Evolutionary conservation across 1,140 invertebrate species (phyloP).

Genomic region (Drosophila arawakana): DNA sequence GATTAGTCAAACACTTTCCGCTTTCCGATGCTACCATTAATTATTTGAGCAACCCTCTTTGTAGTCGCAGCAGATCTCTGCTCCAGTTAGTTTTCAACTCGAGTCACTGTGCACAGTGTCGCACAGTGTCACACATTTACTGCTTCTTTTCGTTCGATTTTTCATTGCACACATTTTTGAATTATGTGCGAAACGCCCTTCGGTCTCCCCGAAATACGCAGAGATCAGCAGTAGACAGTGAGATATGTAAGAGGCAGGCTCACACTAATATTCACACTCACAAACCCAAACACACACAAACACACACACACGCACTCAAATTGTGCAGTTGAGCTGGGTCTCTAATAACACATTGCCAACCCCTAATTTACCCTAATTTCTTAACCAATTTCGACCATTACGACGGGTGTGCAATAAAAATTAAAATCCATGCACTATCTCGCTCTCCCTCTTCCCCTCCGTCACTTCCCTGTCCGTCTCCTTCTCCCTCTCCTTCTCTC

Average conservation of each 20-base stretch:
- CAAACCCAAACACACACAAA: background rate
- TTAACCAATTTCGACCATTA: conserved; percentile 84
- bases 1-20: conserved; percentile 82
- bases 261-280: conserved; percentile 16
- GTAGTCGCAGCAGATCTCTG: conserved; percentile 5
- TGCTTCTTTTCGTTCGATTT: conserved; percentile 21
- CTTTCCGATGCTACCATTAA: conserved; percentile 65
- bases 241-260: conserved; percentile 34
- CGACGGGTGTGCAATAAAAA: conserved; percentile 82
- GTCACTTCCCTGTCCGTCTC: background rate
- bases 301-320: conserved; percentile 11
- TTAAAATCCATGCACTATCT: conserved; percentile 70
- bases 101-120: conserved; percentile 40
- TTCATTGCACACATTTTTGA: conserved; percentile 31
- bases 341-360: conserved; percentile 81
- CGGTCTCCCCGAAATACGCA: conserved; percentile 5
- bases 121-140: conserved; percentile 26
- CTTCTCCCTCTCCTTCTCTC: background rate
- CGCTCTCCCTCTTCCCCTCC: conserved; percentile 1
- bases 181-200: conserved; percentile 46
- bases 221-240: conserved; percentile 19
- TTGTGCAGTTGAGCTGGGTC: conserved; percentile 43
- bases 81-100: conserved; percentile 12
- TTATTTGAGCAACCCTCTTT: conserved; percentile 49
- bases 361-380: conserved; percentile 84